A percentile compares a stretch with the other conserved stretches of the same genome.
Conservation (phyloP, 2,888 invertebrate genomes). For the Dascillus cervinus region DNA sequence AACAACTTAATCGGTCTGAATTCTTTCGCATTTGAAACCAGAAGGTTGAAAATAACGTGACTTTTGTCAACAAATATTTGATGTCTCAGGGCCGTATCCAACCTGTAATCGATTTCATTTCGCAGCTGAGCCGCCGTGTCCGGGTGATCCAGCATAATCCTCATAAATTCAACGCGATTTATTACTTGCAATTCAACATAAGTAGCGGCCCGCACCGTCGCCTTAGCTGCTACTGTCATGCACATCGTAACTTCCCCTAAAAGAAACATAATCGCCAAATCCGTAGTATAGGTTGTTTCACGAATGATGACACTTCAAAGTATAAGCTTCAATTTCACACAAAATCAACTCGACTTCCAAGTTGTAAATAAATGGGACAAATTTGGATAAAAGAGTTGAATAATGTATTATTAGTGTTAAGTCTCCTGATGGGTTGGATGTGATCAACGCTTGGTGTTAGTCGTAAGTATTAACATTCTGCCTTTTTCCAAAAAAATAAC, state of each 20-base stretch:
- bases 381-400: too few relatives aligned
- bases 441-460: too few relatives aligned
- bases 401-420: too few relatives aligned
- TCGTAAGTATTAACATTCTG: too few relatives aligned
- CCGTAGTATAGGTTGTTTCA: too few relatives aligned
- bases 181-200: slow-evolving; percentile 39
- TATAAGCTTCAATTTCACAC: too few relatives aligned
- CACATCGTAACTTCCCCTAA: slow-evolving; percentile 42
- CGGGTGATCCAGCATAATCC: slow-evolving; percentile 7
- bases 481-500: too few relatives aligned
- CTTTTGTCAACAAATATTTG: neutral
- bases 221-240: slow-evolving; percentile 46
- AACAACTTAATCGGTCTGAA: slow-evolving; percentile 7
- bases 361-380: too few relatives aligned
- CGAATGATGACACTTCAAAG: too few relatives aligned
- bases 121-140: slow-evolving; percentile 1
- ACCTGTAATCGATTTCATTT: slow-evolving; percentile 2
- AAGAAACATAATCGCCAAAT: too few relatives aligned
- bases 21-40: slow-evolving; percentile 7
- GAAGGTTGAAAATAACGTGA: slow-evolving; percentile 6
- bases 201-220: slow-evolving; percentile 47
- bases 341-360: too few relatives aligned
- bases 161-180: slow-evolving; percentile 7
- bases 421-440: too few relatives aligned
- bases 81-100: slow-evolving; percentile 1